Evolutionary conservation across 2,113 vertebrate species (phyloP), one percentile per base, ranked within the genome.

Genomic region (Sterrhoptilus dennistouni): DNA sequence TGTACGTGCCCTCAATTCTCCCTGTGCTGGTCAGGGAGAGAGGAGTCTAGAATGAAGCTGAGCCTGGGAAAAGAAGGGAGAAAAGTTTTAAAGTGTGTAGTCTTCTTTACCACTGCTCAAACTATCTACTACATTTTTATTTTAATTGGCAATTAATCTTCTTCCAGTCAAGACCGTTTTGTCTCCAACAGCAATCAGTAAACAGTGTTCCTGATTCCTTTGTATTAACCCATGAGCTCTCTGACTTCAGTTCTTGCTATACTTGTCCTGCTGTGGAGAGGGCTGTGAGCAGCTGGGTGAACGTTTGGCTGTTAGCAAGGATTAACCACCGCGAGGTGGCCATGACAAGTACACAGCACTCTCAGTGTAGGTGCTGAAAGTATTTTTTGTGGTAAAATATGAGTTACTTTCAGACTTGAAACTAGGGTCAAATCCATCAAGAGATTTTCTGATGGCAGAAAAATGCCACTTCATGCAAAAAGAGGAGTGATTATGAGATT

Each of bases 1-100:
- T 42, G 6, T 40, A 44, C 1, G 2, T 16, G 14, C 19, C 10
- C 38, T 19, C 14, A 16, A 0, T n/a, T 56, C 18, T 25, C 36
- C 35, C n/a, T 36, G 21, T 40, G n/a, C 22, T 69, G n/a, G 2
- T 42, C 49, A 38, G 45, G 25, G 12, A 60, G 13, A 60, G 19
- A n/a, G 21, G 29, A 72, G 29, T 33, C 19, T 40, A 33, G 23
- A 70, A 50, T 54, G 8, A 57, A 38, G 23, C 13, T 14, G 17
- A 83, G 15, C 25, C 40, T 59, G 23, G 12, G 15, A 47, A 69
- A 90, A 36, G 16, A 2, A 5, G 11, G 5, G 4, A 42, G 27
- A 53, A 59, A 63, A 77, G 11, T 8, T 83, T 74, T 35, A 74
- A 27, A 0, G 0, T 11, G 11, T 19, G 9, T 83, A 36, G 14